Base-by-base conservation (phyloP, 2,113 vertebrate genomes). In the Triplophysa tibetana region DNA sequence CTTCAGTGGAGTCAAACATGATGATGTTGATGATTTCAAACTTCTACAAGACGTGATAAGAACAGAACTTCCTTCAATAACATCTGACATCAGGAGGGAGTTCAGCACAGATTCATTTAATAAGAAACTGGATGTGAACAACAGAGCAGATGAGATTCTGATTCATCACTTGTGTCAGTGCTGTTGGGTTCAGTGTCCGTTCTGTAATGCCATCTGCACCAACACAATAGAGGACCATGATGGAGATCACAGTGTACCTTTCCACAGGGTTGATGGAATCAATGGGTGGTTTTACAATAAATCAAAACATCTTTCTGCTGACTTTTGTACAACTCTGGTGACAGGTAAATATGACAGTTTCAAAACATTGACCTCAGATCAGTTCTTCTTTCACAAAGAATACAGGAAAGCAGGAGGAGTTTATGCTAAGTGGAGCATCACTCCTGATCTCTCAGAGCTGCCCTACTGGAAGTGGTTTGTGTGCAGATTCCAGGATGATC, bases 211-310 rank as follows among this genome's bases (percentile, higher is more conserved):
- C 2, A 6, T 6, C 70, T 74, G 70, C 56, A 74, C 70, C n/a
- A 88, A 88, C 85, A 86, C 86, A 0, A 0, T 87, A 2, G 2
- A 79, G 16, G 60, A 64, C 19, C 89, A 90, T 70, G 43, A 50
- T 58, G 81, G 69, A 0, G 38, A 89, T 0, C 62, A 90, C 85
- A 85, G 33, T 0, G 85, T 81, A 0, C 77, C 84, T n/a, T 90
- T 89, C 2, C 70, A 29, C 26, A 29, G 26, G 3, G 26, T 29
- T 1, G 26, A 29, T 29, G 26, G 26, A 29, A 29, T 29, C 26
- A 29, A 29, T 29, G 26, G 26, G 26, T 29, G 26, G 2, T 3
- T 29, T 29, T 29, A 29, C 26, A 29, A 2, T 3, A 29, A 3
- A 29, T 29, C 26, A 29, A 3, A 29, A 2, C 2, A 29, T 29